These are phyloP conservation scores for Agrotis clavis DNA, from an alignment of 2,888 invertebrate genomes.

Conservation along the genomic window DNA sequence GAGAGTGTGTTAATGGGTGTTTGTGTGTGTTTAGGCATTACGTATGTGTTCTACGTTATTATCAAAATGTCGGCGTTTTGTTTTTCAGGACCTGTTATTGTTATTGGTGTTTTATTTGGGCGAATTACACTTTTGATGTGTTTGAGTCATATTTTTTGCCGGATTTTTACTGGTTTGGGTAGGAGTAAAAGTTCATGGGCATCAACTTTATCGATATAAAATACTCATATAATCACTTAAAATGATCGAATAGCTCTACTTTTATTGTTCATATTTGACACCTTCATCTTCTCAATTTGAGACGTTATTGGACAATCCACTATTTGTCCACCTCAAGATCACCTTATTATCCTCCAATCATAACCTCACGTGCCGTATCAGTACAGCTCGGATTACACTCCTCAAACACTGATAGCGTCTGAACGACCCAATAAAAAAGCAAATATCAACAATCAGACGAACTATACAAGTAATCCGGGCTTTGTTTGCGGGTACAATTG, in stretches of 20 bases:
- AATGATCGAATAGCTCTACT: not conserved
- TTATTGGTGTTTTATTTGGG: slow-evolving; percentile 65
- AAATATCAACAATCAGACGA: slow-evolving; percentile 77
- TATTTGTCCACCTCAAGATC: slow-evolving; percentile 17
- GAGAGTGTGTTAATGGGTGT: slow-evolving; percentile 80
- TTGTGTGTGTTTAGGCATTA: slow-evolving; percentile 76
- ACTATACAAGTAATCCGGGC: slow-evolving; percentile 71
- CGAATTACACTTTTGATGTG: slow-evolving; percentile 62
- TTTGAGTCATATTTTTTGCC: slow-evolving; percentile 54
- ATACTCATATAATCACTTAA: not conserved
- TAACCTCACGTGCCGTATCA: slow-evolving; percentile 35
- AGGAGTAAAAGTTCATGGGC: not conserved
- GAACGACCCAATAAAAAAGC: slow-evolving; percentile 81
- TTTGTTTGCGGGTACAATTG: slow-evolving; percentile 76
- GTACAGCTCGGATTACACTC: slow-evolving; percentile 61
- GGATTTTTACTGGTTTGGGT: slow-evolving; percentile 13
- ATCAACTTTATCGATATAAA: slow-evolving; percentile 3
- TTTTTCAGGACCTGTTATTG: slow-evolving; percentile 72
- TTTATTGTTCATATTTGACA: not conserved
- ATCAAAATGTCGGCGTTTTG: slow-evolving; percentile 72
- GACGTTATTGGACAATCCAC: slow-evolving; percentile 3
- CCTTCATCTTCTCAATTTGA: not conserved
- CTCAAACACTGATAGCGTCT: slow-evolving; percentile 68
- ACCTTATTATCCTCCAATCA: slow-evolving; percentile 41
- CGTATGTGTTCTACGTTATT: slow-evolving; percentile 73